Base-by-base conservation (phyloP, 2,888 invertebrate genomes). In the Dasypogon diadema region DNA sequence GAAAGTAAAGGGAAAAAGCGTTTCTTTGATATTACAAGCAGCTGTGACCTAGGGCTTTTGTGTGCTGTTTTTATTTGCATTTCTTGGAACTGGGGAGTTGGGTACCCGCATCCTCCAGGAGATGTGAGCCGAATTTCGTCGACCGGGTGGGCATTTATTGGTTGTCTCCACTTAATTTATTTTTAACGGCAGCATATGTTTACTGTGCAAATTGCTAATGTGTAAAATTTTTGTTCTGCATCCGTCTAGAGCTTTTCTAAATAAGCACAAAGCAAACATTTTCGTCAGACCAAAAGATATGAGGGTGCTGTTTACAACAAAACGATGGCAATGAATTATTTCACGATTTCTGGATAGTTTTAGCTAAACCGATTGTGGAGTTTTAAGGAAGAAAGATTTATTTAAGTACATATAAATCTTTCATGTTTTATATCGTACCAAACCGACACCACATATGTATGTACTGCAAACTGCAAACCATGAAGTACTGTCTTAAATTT, bases 21-120 rank as follows among this genome's bases (percentile, higher is more conserved):
- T 76, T 75, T 75, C 78, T 78, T 78, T 78, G 76, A 78, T 78
- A 78, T 78, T 74, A 75, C 70, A 70, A 74, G 37, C 78, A 78
- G 73, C 76, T 78, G 78, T 76, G 78, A 76, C 78, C 78, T 30
- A 46, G 70, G 70, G 70, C 70, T 70, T 70, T 54, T 70, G 70
- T 70, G 70, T 34, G 12, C 54, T 70, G 70, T 70, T 70, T 70
- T 70, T 70, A 70, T 70, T 70, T 70, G 70, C 70, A 70, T 70
- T 70, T 70, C 70, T 70, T 51, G 54, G 34, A 70, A 70, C 54
- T 21, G 51, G 70, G 56, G 24, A 21, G 54, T 54, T 8, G 54
- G 34, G 22, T n/a, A 24, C 51, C 54, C 30, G 54, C 30, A 70
- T 54, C 70, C 70, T 30, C 14, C 12, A 21, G 18, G 54, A 22